These are phyloP conservation scores for Ptychodera flava DNA, from an alignment of 35 echinoderm and acorn worm species.

Conservation along the genomic window DNA sequence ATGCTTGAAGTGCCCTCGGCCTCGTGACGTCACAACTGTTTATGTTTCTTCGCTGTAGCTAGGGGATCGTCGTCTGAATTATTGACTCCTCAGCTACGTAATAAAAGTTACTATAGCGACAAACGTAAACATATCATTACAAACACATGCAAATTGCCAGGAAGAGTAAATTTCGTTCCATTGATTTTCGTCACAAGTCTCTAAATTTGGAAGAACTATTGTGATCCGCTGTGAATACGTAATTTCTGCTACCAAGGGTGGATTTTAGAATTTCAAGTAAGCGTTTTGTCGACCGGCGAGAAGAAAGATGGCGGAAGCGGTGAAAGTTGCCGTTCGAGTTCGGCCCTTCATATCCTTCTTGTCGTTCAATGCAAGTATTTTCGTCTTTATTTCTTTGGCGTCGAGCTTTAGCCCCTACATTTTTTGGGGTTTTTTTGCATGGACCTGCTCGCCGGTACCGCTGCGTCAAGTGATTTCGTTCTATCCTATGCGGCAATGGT, in stretches of 20 bases:
- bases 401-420: too few species aligned
- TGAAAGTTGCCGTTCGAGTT: conserved; percentile 88
- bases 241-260: neutral
- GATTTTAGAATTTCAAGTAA: neutral
- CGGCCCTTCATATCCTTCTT: conserved; percentile 99
- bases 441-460: too few species aligned
- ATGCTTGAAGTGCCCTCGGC: too few species aligned
- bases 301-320: conserved; percentile 68
- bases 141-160: neutral
- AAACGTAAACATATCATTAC: neutral
- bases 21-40: neutral
- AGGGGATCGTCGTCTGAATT: neutral
- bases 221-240: neutral
- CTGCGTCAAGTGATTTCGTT: too few species aligned
- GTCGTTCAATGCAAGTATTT: neutral
- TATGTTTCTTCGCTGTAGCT: neutral
- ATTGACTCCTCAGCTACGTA: neutral
- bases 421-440: too few species aligned
- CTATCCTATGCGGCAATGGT: too few species aligned
- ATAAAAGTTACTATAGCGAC: neutral
- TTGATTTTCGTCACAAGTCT: neutral
- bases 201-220: neutral
- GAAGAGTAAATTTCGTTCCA: neutral
- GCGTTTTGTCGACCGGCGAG: neutral
- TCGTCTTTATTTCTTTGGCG: too few species aligned